Conservation (phyloP, 2,888 invertebrate species). For the Pseudococcus viburni region DNA sequence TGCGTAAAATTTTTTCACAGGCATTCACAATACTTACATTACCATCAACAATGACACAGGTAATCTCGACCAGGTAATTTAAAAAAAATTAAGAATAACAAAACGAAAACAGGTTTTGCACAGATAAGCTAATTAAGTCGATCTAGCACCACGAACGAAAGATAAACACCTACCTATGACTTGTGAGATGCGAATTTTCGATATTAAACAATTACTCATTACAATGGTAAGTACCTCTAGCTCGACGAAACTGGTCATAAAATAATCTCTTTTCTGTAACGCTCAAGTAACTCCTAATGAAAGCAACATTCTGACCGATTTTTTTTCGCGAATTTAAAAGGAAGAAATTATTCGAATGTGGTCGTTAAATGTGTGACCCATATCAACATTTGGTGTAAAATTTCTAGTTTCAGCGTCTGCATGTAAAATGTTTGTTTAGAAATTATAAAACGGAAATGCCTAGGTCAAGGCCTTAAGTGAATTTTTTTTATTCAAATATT, state of each 20-base stretch:
- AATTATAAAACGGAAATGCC: background rate
- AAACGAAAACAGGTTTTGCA: background rate
- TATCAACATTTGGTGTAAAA: conserved; percentile 35
- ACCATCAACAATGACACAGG: background rate
- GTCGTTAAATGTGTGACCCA: conserved; percentile 3
- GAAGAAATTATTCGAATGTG: conserved; percentile 24
- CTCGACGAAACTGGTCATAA: conserved; percentile 1
- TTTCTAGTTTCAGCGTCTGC: conserved; percentile 1
- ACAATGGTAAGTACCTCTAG: background rate
- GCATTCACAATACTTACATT: background rate
- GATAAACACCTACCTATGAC: background rate
- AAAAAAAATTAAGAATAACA: background rate
- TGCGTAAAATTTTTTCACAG: too few species aligned
- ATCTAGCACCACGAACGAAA: background rate
- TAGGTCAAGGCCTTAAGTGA: background rate
- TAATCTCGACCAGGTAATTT: background rate
- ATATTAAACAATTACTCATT: conserved; percentile 28
- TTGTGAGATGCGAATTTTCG: conserved; percentile 28
- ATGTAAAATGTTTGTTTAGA: conserved; percentile 13
- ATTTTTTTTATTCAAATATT: background rate
- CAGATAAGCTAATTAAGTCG: conserved; percentile 22
- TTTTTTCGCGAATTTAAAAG: conserved; percentile 45
- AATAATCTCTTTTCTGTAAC: conserved; percentile 34
- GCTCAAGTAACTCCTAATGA: conserved; percentile 26
- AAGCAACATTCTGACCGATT: conserved; percentile 39